phyloP scores from a whole-genome alignment of 2,113 vertebrate species.

The Centropus bengalensis region DNA sequence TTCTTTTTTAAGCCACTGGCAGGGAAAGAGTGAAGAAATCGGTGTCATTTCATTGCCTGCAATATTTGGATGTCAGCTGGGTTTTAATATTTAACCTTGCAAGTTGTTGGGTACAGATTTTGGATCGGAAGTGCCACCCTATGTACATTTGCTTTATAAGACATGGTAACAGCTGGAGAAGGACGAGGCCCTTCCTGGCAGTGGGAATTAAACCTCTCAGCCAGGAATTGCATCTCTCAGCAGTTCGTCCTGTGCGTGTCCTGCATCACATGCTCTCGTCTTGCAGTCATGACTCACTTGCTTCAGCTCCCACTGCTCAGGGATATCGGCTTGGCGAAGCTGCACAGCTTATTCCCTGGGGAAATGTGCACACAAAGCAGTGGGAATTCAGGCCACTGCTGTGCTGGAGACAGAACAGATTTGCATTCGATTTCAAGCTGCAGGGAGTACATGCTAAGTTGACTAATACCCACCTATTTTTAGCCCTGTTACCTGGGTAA shows the following conservation, averaged over 20 bases:
- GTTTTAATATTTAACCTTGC: neutral
- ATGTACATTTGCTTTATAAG: neutral
- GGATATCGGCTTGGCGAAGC: neutral
- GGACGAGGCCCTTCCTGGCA: neutral
- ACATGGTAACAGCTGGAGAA: neutral
- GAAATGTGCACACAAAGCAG: slow-evolving; percentile 35
- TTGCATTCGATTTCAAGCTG: slow-evolving; percentile 40
- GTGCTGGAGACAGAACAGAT: slow-evolving; percentile 43
- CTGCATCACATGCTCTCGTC: slow-evolving; percentile 49
- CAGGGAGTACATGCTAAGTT: neutral
- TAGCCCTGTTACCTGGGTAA: slow-evolving; percentile 58
- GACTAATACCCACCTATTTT: slow-evolving; percentile 43
- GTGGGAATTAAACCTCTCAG: neutral
- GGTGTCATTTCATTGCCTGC: neutral
- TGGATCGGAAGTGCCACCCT: neutral
- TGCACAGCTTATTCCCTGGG: neutral
- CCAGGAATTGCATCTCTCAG: slow-evolving; percentile 27
- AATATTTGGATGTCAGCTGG: neutral
- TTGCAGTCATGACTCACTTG: slow-evolving; percentile 59
- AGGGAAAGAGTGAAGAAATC: neutral
- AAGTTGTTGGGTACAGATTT: neutral
- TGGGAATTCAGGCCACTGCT: slow-evolving; percentile 15
- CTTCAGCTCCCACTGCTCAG: slow-evolving; percentile 32
- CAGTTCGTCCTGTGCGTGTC: neutral
- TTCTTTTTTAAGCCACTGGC: neutral